Evolutionary conservation across 1,140 invertebrate species (phyloP).

Genomic region (Hycleus phaleratus): DNA sequence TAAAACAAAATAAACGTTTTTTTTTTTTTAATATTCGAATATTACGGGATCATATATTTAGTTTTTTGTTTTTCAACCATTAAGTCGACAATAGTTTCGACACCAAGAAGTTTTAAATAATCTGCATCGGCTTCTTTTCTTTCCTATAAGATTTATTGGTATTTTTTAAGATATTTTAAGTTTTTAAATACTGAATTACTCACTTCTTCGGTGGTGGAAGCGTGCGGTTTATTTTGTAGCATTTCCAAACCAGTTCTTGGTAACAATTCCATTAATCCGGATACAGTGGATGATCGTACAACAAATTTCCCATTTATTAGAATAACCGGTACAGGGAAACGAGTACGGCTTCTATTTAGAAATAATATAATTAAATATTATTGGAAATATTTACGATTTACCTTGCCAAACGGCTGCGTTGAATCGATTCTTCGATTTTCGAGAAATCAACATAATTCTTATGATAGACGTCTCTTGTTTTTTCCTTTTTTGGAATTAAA

Average conservation of each 20-base stretch:
- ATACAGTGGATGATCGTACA: slow-evolving; percentile 61
- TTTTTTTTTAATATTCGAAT: neutral
- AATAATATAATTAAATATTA: too few species aligned
- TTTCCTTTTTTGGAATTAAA: slow-evolving; percentile 60
- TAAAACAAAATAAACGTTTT: slow-evolving; percentile 27
- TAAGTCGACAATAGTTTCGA: slow-evolving; percentile 72
- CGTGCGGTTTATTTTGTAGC: slow-evolving; percentile 36
- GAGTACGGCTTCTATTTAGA: slow-evolving; percentile 54
- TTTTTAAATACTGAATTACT: too few species aligned
- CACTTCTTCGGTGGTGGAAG: too few species aligned
- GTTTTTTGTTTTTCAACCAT: slow-evolving; percentile 88
- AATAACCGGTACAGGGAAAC: slow-evolving; percentile 75
- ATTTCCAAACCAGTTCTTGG: slow-evolving; percentile 66
- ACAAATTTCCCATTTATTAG: slow-evolving; percentile 68
- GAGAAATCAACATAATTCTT: slow-evolving; percentile 52
- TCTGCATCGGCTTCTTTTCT: slow-evolving; percentile 51
- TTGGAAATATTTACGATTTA: slow-evolving; percentile 4
- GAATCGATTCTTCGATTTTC: slow-evolving; percentile 54
- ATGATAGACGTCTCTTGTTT: slow-evolving; percentile 42
- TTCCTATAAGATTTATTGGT: too few species aligned
- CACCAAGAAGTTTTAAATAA: slow-evolving; percentile 62
- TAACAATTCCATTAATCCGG: slow-evolving; percentile 44
- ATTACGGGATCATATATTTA: slow-evolving; percentile 75
- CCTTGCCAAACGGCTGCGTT: slow-evolving; percentile 51
- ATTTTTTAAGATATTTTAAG: too few species aligned